A percentile compares a stretch with the other conserved stretches of the same genome.
These are phyloP conservation scores for Oriolus oriolus DNA, from an alignment of 2,113 vertebrate species.

Conservation along the genomic window DNA sequence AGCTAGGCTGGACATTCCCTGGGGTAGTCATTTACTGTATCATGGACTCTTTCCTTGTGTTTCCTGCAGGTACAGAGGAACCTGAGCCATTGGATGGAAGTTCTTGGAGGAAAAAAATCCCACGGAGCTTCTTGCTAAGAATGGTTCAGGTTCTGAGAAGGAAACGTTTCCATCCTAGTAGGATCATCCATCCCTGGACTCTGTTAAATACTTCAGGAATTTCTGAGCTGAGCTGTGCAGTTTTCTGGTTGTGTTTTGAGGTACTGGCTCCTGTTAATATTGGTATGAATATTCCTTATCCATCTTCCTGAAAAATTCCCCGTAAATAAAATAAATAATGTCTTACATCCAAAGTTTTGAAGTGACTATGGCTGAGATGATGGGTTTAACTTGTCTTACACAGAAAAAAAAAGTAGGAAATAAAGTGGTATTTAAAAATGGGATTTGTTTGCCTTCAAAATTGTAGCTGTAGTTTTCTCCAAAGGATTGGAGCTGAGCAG, in stretches of 20 bases:
- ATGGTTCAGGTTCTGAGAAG: background rate
- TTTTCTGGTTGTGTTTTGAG: background rate
- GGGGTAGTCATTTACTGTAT: background rate
- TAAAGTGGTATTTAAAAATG: background rate
- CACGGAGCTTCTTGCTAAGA: background rate
- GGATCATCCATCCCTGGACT: background rate
- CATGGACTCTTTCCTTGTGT: background rate
- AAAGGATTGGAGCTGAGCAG: background rate
- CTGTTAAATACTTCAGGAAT: background rate
- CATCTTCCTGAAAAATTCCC: background rate
- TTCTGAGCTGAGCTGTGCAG: background rate
- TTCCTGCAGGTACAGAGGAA: background rate
- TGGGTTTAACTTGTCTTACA: background rate
- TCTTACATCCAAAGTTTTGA: background rate
- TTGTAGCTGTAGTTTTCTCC: background rate
- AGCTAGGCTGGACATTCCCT: background rate
- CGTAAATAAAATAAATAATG: background rate
- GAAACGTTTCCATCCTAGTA: background rate
- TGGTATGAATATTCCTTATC: slow-evolving; percentile 10
- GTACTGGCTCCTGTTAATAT: background rate
- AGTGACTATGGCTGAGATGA: background rate
- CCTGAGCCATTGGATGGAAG: background rate
- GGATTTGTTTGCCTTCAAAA: slow-evolving; percentile 1
- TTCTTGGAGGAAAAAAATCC: background rate
- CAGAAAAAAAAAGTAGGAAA: background rate